Percentiles rank a stretch among this genome's conserved stretches.
Evolutionary conservation across 2,113 vertebrate genomes (phyloP).

Genomic region (Nesogale talazaci): DNA sequence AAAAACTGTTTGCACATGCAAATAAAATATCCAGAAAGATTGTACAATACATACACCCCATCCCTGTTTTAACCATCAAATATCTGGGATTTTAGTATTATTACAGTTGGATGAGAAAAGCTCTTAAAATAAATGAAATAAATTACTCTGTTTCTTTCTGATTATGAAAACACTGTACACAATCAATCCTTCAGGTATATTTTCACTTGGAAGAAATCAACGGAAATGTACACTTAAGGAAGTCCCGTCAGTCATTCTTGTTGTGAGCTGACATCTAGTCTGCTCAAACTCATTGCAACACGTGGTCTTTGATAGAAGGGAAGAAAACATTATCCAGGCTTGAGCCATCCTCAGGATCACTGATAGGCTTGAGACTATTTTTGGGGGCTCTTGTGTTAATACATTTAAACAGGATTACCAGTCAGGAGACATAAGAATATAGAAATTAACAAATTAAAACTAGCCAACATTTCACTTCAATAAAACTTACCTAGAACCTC

Average conservation of each 20-base stretch:
- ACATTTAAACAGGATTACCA: neutral
- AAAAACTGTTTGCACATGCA: too few species aligned
- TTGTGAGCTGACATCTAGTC: neutral
- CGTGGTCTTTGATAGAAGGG: neutral
- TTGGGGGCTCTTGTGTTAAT: neutral
- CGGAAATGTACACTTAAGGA: neutral
- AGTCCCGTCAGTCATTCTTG: neutral
- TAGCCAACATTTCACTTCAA: neutral
- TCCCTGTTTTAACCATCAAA: neutral
- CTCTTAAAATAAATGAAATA: neutral
- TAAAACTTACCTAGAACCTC: neutral
- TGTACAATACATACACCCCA: neutral
- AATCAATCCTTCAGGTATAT: neutral
- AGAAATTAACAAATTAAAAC: conserved; percentile 15
- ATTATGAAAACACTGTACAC: neutral
- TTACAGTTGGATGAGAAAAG: neutral
- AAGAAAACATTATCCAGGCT: neutral
- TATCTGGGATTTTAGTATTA: neutral
- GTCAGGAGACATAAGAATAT: neutral
- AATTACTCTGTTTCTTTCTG: neutral
- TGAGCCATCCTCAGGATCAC: neutral
- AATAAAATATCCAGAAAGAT: neutral
- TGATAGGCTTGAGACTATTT: neutral
- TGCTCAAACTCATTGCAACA: neutral
- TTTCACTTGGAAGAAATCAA: neutral